These are phyloP conservation scores for Axis porcinus DNA, from an alignment of 2,113 vertebrate species.

Conservation along the genomic window DNA sequence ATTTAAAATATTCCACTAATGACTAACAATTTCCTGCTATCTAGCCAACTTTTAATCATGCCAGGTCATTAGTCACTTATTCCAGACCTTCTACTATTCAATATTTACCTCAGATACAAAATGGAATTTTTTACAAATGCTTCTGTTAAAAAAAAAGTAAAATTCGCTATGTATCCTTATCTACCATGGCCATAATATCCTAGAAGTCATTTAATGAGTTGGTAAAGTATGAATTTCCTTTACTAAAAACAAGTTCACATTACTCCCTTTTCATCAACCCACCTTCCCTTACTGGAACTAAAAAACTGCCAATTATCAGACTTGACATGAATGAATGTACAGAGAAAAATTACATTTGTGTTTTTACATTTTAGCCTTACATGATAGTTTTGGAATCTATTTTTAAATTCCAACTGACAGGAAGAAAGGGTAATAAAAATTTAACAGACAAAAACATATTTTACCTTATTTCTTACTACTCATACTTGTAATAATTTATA, in stretches of 20 bases:
- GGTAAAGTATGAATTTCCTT: conserved; percentile 58
- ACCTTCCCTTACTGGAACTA: background rate
- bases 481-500: conserved; percentile 3
- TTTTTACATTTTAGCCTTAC: conserved; percentile 43
- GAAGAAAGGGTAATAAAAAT: conserved; percentile 49
- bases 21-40: conserved; percentile 56
- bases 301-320: background rate
- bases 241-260: conserved; percentile 57
- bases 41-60: conserved; percentile 52
- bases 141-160: conserved; percentile 26
- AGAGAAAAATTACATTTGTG: background rate
- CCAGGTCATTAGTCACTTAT: conserved; percentile 63
- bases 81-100: conserved; percentile 57
- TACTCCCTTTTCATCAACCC: conserved; percentile 27
- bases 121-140: conserved; percentile 66
- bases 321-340: background rate
- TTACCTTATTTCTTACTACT: background rate
- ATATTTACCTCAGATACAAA: conserved; percentile 41
- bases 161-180: conserved; percentile 49
- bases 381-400: conserved; percentile 17
- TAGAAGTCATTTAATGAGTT: conserved; percentile 30
- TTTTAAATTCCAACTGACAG: conserved; percentile 48
- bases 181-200: conserved; percentile 50
- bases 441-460: conserved; percentile 20
- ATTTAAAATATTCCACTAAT: conserved; percentile 70